These are phyloP conservation scores for Hippocampus barbouri DNA, from an alignment of 2,113 vertebrate genomes.

Conservation along the genomic window DNA sequence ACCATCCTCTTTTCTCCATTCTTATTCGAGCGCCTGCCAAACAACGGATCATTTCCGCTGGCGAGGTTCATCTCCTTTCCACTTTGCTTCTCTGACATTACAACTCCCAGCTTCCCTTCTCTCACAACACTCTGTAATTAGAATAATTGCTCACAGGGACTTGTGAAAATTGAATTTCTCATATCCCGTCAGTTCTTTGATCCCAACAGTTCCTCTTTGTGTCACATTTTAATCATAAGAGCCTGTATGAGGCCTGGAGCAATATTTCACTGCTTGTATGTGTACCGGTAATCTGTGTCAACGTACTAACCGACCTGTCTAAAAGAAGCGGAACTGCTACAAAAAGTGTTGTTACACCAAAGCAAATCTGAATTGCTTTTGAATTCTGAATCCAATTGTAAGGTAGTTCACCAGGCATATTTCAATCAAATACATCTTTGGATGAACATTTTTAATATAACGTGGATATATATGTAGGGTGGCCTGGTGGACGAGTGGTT, in stretches of 20 bases:
- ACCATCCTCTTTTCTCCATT: conserved; percentile 18
- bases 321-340: too few relatives aligned
- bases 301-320: not conserved
- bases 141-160: conserved; percentile 59
- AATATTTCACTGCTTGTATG: not conserved
- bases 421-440: too few relatives aligned
- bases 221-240: not conserved
- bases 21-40: conserved; percentile 21
- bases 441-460: too few relatives aligned
- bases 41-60: conserved; percentile 28
- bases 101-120: conserved; percentile 22
- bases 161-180: conserved; percentile 58
- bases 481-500: too few relatives aligned
- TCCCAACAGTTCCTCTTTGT: conserved; percentile 27
- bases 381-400: too few relatives aligned
- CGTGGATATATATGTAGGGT: too few relatives aligned
- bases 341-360: too few relatives aligned
- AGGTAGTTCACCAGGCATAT: too few relatives aligned
- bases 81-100: conserved; percentile 43
- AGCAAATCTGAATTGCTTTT: too few relatives aligned
- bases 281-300: conserved; percentile 3
- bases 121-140: conserved; percentile 56
- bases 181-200: conserved; percentile 39
- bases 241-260: conserved; percentile 10
- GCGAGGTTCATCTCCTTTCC: conserved; percentile 40